phyloP scores from a whole-genome alignment of 1,140 invertebrate species.

The Maconellicoccus hirsutus region DNA sequence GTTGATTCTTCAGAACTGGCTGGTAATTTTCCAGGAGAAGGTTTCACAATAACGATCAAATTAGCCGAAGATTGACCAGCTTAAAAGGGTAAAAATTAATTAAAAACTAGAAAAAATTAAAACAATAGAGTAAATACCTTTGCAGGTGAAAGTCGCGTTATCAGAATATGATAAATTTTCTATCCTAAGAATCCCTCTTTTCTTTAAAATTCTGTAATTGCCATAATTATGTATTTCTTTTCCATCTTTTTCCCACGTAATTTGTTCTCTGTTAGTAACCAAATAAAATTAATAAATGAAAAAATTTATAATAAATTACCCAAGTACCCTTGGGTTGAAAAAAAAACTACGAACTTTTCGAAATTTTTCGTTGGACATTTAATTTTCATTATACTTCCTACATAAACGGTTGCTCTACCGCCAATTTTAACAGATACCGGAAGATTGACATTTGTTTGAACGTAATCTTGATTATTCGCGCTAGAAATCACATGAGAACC shows the following conservation, averaged over 20 bases:
- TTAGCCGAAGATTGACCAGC: slow-evolving; percentile 53
- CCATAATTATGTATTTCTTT: slow-evolving; percentile 55
- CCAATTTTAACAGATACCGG: slow-evolving; percentile 69
- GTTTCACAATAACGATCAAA: slow-evolving; percentile 57
- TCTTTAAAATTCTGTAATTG: slow-evolving; percentile 71
- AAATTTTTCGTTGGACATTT: slow-evolving; percentile 70
- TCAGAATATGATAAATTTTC: slow-evolving; percentile 60
- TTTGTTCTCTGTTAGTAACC: slow-evolving; percentile 40
- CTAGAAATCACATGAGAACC: slow-evolving; percentile 43
- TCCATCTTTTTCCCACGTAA: slow-evolving; percentile 71
- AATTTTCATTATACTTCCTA: slow-evolving; percentile 76
- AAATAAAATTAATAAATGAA: slow-evolving; percentile 13
- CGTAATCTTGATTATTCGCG: slow-evolving; percentile 56
- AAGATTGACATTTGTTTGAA: slow-evolving; percentile 62
- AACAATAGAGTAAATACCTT: slow-evolving; percentile 50
- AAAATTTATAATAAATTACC: no score
- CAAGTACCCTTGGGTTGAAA: not conserved
- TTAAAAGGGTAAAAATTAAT: no score
- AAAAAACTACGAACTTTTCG: slow-evolving; percentile 42
- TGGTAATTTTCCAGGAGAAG: slow-evolving; percentile 59
- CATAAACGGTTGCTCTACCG: slow-evolving; percentile 69
- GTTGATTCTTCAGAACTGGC: slow-evolving; percentile 59
- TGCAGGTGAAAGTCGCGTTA: slow-evolving; percentile 69
- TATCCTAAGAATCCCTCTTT: slow-evolving; percentile 74
- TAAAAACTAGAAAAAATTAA: no score